Evolutionary conservation across 2,888 invertebrate species (phyloP).

Genomic region (Elegia similella): DNA sequence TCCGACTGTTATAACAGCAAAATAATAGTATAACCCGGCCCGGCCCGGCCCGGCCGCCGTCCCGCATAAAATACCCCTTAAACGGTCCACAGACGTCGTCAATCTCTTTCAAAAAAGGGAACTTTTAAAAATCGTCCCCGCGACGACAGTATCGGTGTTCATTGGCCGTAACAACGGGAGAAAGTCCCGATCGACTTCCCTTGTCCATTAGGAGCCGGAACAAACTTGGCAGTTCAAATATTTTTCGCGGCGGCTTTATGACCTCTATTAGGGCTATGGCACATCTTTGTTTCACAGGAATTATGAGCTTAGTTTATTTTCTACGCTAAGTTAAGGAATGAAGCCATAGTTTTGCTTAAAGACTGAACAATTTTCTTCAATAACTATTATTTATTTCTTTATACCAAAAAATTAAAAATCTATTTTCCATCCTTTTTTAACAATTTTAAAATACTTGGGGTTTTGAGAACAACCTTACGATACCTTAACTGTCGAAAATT

Average conservation of each 20-base stretch:
- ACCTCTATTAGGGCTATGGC: not conserved
- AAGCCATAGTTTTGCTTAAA: too few relatives aligned
- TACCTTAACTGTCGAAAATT: too few relatives aligned
- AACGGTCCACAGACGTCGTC: constrained; percentile 16
- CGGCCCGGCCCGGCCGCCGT: constrained; percentile 27
- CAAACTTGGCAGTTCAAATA: constrained; percentile 32
- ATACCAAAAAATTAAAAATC: too few relatives aligned
- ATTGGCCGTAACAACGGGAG: constrained; percentile 9
- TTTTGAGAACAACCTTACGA: too few relatives aligned
- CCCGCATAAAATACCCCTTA: constrained; percentile 3
- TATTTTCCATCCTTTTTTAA: too few relatives aligned
- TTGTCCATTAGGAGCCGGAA: constrained; percentile 38
- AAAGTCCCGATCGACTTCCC: constrained; percentile 32
- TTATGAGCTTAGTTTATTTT: too few relatives aligned
- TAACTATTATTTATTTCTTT: too few relatives aligned
- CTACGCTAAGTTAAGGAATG: too few relatives aligned
- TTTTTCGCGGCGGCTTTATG: constrained; percentile 4
- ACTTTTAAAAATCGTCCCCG: constrained; percentile 43
- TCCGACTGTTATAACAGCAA: too few relatives aligned
- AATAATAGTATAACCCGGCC: constrained; percentile 20
- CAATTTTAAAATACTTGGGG: too few relatives aligned
- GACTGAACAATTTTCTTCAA: too few relatives aligned
- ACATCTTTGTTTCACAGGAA: not conserved
- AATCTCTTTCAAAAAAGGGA: constrained; percentile 29
- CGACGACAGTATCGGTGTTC: constrained; percentile 34